phyloP scores from a whole-genome alignment of 2,888 invertebrate genomes.

The Heliconius cydno region DNA sequence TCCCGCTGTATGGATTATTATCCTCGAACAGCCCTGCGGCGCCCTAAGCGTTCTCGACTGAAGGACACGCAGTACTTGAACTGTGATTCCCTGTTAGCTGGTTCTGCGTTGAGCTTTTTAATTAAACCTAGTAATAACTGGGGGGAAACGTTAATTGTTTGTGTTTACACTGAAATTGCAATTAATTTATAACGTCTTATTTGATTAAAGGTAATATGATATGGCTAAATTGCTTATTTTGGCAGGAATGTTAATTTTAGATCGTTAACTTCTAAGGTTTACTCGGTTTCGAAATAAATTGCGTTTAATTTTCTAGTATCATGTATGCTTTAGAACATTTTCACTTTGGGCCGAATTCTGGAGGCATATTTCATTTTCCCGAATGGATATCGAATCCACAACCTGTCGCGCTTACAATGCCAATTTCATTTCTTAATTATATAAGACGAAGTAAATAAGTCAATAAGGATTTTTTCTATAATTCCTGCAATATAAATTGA shows the following conservation, averaged over 20 bases:
- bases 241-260: background rate
- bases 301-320: too few relatives aligned
- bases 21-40: slow-evolving; percentile 59
- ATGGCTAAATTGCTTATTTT: background rate
- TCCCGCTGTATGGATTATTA: slow-evolving; percentile 50
- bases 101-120: slow-evolving; percentile 72
- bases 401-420: background rate
- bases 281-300: too few relatives aligned
- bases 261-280: too few relatives aligned
- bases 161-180: slow-evolving; percentile 40
- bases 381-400: background rate
- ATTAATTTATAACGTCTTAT: slow-evolving; percentile 43
- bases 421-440: too few relatives aligned
- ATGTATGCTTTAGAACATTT: too few relatives aligned
- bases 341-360: too few relatives aligned
- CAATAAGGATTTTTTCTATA: too few relatives aligned
- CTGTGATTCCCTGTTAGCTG: slow-evolving; percentile 73
- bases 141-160: slow-evolving; percentile 48
- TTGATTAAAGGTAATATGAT: slow-evolving; percentile 20
- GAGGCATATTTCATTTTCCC: background rate
- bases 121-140: slow-evolving; percentile 67
- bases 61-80: slow-evolving; percentile 58
- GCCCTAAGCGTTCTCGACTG: slow-evolving; percentile 56
- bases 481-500: background rate
- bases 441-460: too few relatives aligned